Evolutionary conservation across 2,797 vertebrate species (phyloP).

Genomic region (Neosilurus mollespiculum): DNA sequence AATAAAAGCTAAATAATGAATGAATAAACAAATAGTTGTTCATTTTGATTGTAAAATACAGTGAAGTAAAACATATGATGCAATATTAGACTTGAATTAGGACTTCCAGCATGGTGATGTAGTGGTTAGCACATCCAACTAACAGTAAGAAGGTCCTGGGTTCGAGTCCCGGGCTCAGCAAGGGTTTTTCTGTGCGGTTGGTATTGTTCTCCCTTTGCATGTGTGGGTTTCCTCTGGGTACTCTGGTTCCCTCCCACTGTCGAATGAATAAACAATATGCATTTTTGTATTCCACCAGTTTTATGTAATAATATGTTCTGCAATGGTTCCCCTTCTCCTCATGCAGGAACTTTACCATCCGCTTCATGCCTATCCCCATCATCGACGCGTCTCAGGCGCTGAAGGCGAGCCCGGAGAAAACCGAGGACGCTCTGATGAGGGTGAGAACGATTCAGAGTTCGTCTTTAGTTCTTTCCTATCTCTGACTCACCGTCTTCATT

Average conservation of each 20-base stretch:
- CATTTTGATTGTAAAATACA: background rate
- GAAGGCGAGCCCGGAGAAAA: conserved; percentile 94
- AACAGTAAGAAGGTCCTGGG: too few relatives aligned
- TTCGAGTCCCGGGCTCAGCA: too few relatives aligned
- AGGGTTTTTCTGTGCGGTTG: too few relatives aligned
- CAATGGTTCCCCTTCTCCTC: background rate
- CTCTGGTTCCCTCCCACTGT: too few relatives aligned
- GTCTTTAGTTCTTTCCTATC: too few relatives aligned
- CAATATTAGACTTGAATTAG: background rate
- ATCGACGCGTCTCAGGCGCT: conserved; percentile 95
- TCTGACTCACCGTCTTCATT: background rate
- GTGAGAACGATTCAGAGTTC: conserved; percentile 62
- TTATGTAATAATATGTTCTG: background rate
- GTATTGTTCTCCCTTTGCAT: too few relatives aligned
- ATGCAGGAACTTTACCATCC: conserved; percentile 89
- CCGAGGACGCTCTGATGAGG: conserved; percentile 93
- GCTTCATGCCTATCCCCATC: conserved; percentile 97
- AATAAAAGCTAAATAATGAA: background rate
- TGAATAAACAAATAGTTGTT: background rate
- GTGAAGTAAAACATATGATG: background rate
- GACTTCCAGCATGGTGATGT: too few relatives aligned
- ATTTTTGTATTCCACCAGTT: background rate
- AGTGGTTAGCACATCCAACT: too few relatives aligned
- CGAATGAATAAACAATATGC: background rate
- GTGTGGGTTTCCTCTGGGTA: too few relatives aligned